A percentile compares a stretch with the other conserved stretches of the same genome.
These are phyloP conservation scores for Aspidapion aeneum DNA, from an alignment of 2,888 invertebrate species.

Conservation along the genomic window DNA sequence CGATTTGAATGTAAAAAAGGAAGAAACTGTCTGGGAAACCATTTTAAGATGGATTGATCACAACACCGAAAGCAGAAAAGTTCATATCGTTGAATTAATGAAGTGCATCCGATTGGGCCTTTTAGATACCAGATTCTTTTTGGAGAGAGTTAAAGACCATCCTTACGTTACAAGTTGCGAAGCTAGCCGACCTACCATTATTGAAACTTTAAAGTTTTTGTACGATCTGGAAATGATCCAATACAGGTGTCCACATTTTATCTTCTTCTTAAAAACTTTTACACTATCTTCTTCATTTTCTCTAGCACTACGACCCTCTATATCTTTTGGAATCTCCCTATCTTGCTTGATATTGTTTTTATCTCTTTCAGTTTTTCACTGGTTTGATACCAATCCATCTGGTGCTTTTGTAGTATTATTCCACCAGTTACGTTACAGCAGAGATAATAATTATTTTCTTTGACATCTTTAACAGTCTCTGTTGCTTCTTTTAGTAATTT, in stretches of 20 bases:
- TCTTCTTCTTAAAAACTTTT: too few relatives aligned
- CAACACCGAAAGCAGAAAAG: conserved; percentile 67
- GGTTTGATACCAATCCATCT: too few relatives aligned
- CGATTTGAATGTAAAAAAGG: conserved; percentile 82
- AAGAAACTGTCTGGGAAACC: conserved; percentile 84
- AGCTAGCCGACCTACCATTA: conserved; percentile 81
- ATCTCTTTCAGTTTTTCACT: too few relatives aligned
- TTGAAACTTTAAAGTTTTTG: conserved; percentile 86
- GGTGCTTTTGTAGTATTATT: too few relatives aligned
- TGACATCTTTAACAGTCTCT: too few relatives aligned
- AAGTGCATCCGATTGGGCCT: conserved; percentile 77
- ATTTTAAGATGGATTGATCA: conserved; percentile 83
- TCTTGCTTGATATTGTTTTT: too few relatives aligned
- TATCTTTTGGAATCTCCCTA: too few relatives aligned
- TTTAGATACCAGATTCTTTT: conserved; percentile 84
- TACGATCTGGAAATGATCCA: conserved; percentile 89
- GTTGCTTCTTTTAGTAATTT: too few relatives aligned
- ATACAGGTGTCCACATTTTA: conserved; percentile 47
- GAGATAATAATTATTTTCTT: too few relatives aligned
- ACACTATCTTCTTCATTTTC: too few relatives aligned
- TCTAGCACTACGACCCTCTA: too few relatives aligned
- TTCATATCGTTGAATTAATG: conserved; percentile 74
- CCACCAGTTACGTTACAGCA: too few relatives aligned
- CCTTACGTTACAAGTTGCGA: conserved; percentile 80
- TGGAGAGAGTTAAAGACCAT: conserved; percentile 87